Evolutionary conservation across 2,888 invertebrate species (phyloP).

Genomic region (Erebia aethiops): DNA sequence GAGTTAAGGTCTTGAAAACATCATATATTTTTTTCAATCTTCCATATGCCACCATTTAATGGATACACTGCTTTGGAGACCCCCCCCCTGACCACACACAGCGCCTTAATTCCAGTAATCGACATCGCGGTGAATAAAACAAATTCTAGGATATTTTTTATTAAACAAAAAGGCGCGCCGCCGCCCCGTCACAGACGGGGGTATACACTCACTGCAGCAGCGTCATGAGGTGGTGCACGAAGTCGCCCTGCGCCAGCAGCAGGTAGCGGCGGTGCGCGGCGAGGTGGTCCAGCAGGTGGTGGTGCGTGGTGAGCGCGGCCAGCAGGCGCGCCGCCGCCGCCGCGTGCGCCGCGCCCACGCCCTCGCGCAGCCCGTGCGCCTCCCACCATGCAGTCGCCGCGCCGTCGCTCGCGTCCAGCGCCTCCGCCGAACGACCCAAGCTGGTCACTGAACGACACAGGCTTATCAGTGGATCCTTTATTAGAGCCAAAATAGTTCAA

Average conservation of each 20-base stretch:
- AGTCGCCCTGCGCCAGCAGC: slow-evolving; percentile 97
- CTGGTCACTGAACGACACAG: not conserved
- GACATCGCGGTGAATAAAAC: too few species aligned
- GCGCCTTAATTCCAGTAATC: too few species aligned
- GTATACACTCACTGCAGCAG: slow-evolving; percentile 88
- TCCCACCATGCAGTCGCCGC: slow-evolving; percentile 64
- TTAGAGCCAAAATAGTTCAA: slow-evolving; percentile 65
- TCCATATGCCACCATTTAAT: too few species aligned
- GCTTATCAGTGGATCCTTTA: not conserved
- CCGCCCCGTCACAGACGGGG: not conserved
- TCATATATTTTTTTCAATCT: too few species aligned
- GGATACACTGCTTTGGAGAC: too few species aligned
- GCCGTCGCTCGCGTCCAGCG: not conserved
- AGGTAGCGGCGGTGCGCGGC: slow-evolving; percentile 95
- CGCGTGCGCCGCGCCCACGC: slow-evolving; percentile 92
- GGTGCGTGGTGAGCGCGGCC: slow-evolving; percentile 92
- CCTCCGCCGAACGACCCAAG: not conserved
- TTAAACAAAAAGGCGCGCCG: too few species aligned
- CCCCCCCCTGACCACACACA: too few species aligned
- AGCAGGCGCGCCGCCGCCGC: slow-evolving; percentile 94
- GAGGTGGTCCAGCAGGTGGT: slow-evolving; percentile 94
- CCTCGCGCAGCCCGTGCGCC: slow-evolving; percentile 86
- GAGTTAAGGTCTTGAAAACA: too few species aligned
- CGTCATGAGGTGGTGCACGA: slow-evolving; percentile 96
- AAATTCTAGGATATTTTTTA: too few species aligned